Conservation (phyloP, 1,140 invertebrate species). For the Drosophila arizonae region DNA sequence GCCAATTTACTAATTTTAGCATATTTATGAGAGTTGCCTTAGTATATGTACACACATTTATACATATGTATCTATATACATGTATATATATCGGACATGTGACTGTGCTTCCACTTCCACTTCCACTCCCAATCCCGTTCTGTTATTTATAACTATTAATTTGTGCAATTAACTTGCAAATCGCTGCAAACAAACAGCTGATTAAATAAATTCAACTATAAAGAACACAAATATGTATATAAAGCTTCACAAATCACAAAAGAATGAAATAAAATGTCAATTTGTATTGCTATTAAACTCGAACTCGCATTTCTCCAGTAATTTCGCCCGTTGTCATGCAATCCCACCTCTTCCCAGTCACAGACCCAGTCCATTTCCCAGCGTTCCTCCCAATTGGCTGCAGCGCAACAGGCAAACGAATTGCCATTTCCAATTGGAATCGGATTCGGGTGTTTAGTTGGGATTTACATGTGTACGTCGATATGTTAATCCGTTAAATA, state of each 20-base stretch:
- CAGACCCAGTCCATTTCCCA: not conserved
- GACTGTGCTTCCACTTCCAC: slow-evolving; percentile 3
- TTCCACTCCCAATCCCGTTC: slow-evolving; percentile 17
- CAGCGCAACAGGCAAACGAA: too few species aligned
- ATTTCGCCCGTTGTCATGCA: slow-evolving; percentile 40
- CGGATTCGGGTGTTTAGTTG: slow-evolving; percentile 32
- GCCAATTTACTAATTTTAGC: slow-evolving; percentile 7
- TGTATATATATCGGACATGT: slow-evolving; percentile 5
- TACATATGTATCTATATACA: not conserved
- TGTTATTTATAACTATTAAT: slow-evolving; percentile 62
- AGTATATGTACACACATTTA: not conserved
- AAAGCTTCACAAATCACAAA: slow-evolving; percentile 7
- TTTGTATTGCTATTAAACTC: slow-evolving; percentile 18
- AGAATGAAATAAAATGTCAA: slow-evolving; percentile 16
- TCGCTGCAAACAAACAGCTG: slow-evolving; percentile 50
- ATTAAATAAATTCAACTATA: slow-evolving; percentile 68
- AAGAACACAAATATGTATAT: slow-evolving; percentile 3
- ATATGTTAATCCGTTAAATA: slow-evolving; percentile 13
- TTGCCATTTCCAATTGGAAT: not conserved
- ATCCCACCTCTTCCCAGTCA: slow-evolving; percentile 1
- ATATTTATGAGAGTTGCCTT: not conserved
- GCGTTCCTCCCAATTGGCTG: not conserved
- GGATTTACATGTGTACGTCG: slow-evolving; percentile 2
- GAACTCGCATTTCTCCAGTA: slow-evolving; percentile 60
- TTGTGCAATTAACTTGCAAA: slow-evolving; percentile 74